Percentiles rank a stretch among this genome's conserved stretches.
Conservation (phyloP, 2,797 vertebrate species). For the Tokudaia tokunoshimensis region DNA sequence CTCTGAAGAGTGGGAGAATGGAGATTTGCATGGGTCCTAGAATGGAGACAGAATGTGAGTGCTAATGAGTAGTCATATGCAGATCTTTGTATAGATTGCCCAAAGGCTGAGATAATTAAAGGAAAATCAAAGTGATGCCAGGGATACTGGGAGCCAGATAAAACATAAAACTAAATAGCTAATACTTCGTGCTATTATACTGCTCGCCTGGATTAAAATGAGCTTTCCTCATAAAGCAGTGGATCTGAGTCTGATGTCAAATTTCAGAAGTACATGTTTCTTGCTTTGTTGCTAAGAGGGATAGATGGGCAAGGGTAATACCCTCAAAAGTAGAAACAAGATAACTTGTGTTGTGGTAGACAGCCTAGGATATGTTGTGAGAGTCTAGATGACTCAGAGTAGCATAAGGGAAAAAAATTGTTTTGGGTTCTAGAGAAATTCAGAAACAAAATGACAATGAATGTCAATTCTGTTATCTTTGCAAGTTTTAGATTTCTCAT, state of each 20-base stretch:
- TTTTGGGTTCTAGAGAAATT: background rate
- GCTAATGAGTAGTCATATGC: background rate
- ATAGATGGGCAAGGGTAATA: background rate
- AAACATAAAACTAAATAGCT: background rate
- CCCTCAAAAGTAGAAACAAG: conserved; percentile 24
- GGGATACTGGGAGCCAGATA: background rate
- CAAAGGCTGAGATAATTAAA: conserved; percentile 24
- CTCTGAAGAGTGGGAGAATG: background rate
- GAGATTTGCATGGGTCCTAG: background rate
- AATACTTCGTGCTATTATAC: background rate
- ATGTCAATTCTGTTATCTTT: conserved; percentile 46
- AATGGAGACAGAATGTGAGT: background rate
- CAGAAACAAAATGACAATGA: conserved; percentile 20
- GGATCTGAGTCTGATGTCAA: background rate
- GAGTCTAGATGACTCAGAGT: background rate
- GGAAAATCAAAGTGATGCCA: background rate
- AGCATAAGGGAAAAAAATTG: background rate
- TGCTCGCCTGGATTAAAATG: background rate
- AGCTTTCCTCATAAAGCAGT: background rate
- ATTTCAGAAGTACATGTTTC: background rate
- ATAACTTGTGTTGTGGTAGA: background rate
- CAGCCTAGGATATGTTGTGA: background rate
- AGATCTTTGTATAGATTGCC: conserved; percentile 16
- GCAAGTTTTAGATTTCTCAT: background rate
- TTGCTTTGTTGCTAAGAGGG: background rate